Evolutionary conservation across 2,797 vertebrate genomes (phyloP).

Genomic region (Sebastes glaucus): DNA sequence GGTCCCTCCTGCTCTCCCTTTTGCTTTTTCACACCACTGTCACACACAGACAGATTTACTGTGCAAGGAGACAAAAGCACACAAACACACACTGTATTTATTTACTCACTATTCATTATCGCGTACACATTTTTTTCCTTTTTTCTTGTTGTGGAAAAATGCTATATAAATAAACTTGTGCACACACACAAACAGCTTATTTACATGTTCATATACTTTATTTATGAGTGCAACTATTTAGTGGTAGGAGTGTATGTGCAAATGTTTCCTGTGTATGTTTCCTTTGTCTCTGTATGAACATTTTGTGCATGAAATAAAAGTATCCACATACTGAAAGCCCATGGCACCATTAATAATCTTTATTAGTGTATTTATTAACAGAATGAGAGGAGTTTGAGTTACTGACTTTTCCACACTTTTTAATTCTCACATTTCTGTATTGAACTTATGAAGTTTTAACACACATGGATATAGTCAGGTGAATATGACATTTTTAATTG

Average conservation of each 20-base stretch:
- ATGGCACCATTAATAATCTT: not conserved
- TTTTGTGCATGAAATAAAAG: not conserved
- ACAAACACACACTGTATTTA: not conserved
- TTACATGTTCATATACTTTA: not conserved
- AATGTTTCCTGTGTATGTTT: not conserved
- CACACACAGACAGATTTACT: constrained; percentile 21
- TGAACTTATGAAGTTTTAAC: not conserved
- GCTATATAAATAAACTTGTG: not conserved
- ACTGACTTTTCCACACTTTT: not conserved
- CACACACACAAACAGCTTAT: not conserved
- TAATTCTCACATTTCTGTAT: not conserved
- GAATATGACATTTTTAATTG: not conserved
- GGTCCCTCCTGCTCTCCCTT: constrained; percentile 20
- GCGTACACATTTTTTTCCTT: not conserved
- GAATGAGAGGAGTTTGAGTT: not conserved
- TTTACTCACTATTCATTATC: not conserved
- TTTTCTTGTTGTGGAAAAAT: not conserved
- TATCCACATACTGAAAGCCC: not conserved
- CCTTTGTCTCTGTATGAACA: not conserved
- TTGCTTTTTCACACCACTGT: constrained; percentile 30
- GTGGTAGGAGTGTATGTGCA: not conserved
- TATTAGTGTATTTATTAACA: not conserved
- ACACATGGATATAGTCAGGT: not conserved
- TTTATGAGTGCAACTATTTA: not conserved
- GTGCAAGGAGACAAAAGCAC: not conserved